Evolutionary conservation across 2,888 invertebrate genomes (phyloP).

Genomic region (Mesochorus sp.): DNA sequence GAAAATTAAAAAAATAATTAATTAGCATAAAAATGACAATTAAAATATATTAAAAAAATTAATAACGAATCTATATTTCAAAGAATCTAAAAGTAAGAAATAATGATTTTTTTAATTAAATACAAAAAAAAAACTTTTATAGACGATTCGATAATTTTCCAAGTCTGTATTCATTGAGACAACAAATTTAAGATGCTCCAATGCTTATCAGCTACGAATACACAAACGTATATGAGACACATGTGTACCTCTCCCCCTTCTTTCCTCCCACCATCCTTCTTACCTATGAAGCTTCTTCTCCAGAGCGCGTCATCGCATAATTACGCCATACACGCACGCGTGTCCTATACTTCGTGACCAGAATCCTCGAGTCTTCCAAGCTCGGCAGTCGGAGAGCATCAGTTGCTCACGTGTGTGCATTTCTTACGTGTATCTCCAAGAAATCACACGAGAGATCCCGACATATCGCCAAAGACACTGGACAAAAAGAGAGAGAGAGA

Average conservation of each 20-base stretch:
- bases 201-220: no score
- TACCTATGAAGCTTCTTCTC: conserved; percentile 77
- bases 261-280: no score
- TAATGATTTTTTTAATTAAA: no score
- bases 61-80: background rate
- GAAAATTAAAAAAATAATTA: no score
- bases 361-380: conserved; percentile 65
- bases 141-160: no score
- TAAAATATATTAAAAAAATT: background rate
- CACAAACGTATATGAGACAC: background rate
- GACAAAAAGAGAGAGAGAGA: background rate
- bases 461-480: no score
- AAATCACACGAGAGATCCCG: conserved; percentile 17
- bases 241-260: background rate
- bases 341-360: conserved; percentile 76
- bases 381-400: conserved; percentile 27
- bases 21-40: no score
- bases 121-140: no score
- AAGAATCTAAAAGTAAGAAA: no score
- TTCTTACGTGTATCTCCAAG: conserved; percentile 47
- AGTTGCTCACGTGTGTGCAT: conserved; percentile 49
- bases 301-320: conserved; percentile 78
- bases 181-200: no score
- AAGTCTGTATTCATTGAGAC: no score
- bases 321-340: conserved; percentile 77